phyloP scores from a whole-genome alignment of 2,113 vertebrate species.

The Rhipidura dahli region DNA sequence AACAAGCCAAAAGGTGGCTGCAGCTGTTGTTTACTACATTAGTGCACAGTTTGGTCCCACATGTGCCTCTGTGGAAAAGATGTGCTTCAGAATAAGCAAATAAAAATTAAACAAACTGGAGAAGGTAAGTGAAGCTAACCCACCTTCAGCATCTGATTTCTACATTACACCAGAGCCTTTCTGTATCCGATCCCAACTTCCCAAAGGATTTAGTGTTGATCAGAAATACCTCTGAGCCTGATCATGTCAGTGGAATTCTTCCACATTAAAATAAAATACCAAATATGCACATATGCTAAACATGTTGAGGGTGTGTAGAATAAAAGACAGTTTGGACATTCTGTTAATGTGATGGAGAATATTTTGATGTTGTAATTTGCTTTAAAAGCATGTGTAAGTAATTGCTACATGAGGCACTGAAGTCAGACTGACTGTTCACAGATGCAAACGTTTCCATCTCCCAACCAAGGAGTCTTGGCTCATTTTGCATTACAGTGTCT shows the following conservation, averaged over 20 bases:
- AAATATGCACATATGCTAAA: not conserved
- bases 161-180: not conserved
- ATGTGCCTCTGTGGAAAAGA: constrained; percentile 13
- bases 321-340: not conserved
- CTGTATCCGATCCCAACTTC: not conserved
- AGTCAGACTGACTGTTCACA: not conserved
- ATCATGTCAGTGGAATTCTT: not conserved
- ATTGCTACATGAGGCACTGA: not conserved
- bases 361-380: constrained; percentile 8
- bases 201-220: not conserved
- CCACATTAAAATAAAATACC: not conserved
- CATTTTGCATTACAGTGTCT: not conserved
- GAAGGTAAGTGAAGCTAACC: not conserved
- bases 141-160: constrained; percentile 22
- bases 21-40: constrained; percentile 48
- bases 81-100: not conserved
- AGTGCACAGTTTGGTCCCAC: not conserved
- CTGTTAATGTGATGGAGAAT: not conserved
- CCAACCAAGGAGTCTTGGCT: not conserved
- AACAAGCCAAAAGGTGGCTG: constrained; percentile 3
- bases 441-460: not conserved
- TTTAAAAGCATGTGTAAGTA: not conserved
- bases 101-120: not conserved
- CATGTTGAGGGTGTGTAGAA: not conserved
- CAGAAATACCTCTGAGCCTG: constrained; percentile 7